Percentiles rank a stretch among this genome's conserved stretches.
phyloP scores from a whole-genome alignment of 2,113 vertebrate genomes.

The Charadrius vociferus region DNA sequence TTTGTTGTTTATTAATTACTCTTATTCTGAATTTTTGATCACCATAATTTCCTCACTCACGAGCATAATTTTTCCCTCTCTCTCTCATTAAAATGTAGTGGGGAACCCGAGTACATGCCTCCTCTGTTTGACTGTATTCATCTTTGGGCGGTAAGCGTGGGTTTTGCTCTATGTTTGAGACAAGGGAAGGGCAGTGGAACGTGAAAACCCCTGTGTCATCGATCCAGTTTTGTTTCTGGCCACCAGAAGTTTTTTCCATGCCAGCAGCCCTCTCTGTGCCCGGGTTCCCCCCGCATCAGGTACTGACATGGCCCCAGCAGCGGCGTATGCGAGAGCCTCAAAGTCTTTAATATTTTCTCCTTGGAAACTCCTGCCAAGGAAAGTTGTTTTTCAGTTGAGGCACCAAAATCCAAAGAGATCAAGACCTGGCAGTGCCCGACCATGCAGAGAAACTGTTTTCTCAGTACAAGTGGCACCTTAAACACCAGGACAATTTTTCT shows the following conservation, averaged over 20 bases:
- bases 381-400: background rate
- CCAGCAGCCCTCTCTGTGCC: background rate
- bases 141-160: background rate
- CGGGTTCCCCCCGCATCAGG: background rate
- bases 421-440: background rate
- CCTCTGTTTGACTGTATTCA: background rate
- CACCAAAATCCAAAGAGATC: background rate
- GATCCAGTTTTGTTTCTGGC: background rate
- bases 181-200: background rate
- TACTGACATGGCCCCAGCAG: background rate
- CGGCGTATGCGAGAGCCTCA: rapidly evolving
- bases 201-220: background rate
- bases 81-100: background rate
- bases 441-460: background rate
- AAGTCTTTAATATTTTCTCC: background rate
- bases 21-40: background rate
- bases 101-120: background rate
- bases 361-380: background rate
- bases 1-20: constrained; percentile 41
- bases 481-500: background rate
- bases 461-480: background rate
- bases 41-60: background rate
- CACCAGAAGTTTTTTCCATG: background rate
- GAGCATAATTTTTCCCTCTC: background rate
- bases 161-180: background rate